Base-by-base conservation (phyloP, 1,140 invertebrate species). In the Rhyzopertha dominica region DNA sequence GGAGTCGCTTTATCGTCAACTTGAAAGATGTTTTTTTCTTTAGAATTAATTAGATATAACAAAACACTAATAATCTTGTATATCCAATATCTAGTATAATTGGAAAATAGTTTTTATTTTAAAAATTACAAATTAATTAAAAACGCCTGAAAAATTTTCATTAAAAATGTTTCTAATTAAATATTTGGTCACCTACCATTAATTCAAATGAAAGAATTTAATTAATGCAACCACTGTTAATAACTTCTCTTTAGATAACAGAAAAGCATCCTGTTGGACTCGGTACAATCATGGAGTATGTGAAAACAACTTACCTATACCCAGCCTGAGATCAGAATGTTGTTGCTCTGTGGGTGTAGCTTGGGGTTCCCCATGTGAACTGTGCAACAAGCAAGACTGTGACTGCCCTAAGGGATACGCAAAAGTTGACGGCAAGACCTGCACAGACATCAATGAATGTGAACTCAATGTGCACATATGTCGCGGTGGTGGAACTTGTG, bases 261-360 rank as follows among this genome's bases (percentile, higher is more conserved):
- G 88, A 35, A 81, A 79, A 66, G 87, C 85, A 4, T 84, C 84
- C 1, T 94, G 90, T 61, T 94, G 90, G 90, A 83, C 85, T 0
- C 82, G 81, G 59, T 76, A 90, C 29, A 77, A 84, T 28, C 77
- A 84, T 58, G 86, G 87, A 0, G 72, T 80, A 46, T 94, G 90
- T 70, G 90, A 94, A 68, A 82, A 84, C 49, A 88, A 86, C 59
- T 70, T 91, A 4, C 80, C 82, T 2, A 66, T 73, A 16, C 61
- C 84, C 1, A 81, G 87, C 30, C 68, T 87, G 24, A 78, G 81
- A 56, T 82, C 83, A 5, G 88, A 93, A 64, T 94, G 90, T 65
- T 94, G 90, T 69, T 90, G 87, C 58, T 87, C 86, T n/a, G 77
- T 92, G 12, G 90, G 90, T 0, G 75, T 87, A 30, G 90, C 88